Evolutionary conservation across 2,113 vertebrate species (phyloP).

Genomic region (Morone chrysops): DNA sequence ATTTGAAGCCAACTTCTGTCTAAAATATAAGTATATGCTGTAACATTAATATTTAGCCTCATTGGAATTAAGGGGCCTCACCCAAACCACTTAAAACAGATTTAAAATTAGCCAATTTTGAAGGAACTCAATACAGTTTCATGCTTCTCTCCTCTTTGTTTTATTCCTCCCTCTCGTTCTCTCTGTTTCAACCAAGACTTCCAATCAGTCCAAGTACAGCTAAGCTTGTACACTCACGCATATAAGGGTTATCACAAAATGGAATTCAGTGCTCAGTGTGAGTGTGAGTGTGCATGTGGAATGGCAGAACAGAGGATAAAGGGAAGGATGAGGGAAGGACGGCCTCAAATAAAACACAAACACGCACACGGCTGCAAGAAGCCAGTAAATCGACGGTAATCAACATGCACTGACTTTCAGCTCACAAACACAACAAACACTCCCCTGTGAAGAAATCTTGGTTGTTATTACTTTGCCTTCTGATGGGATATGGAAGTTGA

Average conservation of each 20-base stretch:
- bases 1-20: neutral
- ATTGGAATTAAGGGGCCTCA: neutral
- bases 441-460: slow-evolving; percentile 46
- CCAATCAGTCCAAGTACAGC: neutral
- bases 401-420: slow-evolving; percentile 23
- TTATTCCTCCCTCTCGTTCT: neutral
- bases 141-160: neutral
- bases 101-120: neutral
- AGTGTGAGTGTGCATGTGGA: neutral
- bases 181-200: neutral
- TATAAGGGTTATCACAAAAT: neutral
- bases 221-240: neutral
- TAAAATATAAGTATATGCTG: neutral
- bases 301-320: neutral
- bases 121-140: no score
- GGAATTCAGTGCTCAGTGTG: neutral
- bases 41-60: neutral
- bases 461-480: slow-evolving; percentile 65
- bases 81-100: neutral
- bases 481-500: slow-evolving; percentile 47
- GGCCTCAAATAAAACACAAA: slow-evolving; percentile 4
- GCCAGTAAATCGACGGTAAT: slow-evolving; percentile 37
- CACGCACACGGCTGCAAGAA: neutral
- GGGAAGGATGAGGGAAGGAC: neutral
- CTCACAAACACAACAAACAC: slow-evolving; percentile 29